A percentile compares a stretch with the other conserved stretches of the same genome.
Conservation (phyloP, 2,888 invertebrate species). For the Escarpia spicata region DNA sequence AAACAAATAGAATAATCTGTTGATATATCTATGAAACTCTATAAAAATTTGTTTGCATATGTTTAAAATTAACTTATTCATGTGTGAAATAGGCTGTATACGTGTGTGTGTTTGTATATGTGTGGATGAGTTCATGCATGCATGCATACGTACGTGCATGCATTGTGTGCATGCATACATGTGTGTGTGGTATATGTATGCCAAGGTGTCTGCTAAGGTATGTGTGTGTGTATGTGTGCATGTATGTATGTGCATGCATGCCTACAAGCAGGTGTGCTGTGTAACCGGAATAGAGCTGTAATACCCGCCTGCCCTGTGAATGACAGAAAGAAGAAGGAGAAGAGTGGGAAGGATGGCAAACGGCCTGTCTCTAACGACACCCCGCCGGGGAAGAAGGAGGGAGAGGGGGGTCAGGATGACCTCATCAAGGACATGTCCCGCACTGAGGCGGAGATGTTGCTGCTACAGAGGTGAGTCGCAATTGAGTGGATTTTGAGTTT, state of each 20-base stretch:
- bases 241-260: neutral
- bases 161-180: too few relatives aligned
- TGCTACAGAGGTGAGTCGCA: constrained; percentile 51
- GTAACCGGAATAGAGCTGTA: too few relatives aligned
- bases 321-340: constrained; percentile 32
- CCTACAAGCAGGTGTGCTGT: neutral
- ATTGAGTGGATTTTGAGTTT: too few relatives aligned
- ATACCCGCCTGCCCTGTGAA: neutral
- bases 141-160: too few relatives aligned
- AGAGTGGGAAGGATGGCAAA: constrained; percentile 49
- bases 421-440: constrained; percentile 36
- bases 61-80: too few relatives aligned
- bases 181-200: too few relatives aligned
- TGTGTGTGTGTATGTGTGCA: neutral
- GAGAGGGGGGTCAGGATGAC: constrained; percentile 46
- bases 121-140: neutral
- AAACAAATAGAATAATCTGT: too few relatives aligned
- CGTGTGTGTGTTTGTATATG: neutral
- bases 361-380: constrained; percentile 35
- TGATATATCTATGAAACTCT: too few relatives aligned
- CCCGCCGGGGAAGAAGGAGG: constrained; percentile 45
- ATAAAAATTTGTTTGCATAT: too few relatives aligned
- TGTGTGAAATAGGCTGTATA: neutral
- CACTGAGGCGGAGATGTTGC: constrained; percentile 58
- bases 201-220: neutral